Conservation (phyloP, 2,113 vertebrate genomes). For the Callospermophilus lateralis region DNA sequence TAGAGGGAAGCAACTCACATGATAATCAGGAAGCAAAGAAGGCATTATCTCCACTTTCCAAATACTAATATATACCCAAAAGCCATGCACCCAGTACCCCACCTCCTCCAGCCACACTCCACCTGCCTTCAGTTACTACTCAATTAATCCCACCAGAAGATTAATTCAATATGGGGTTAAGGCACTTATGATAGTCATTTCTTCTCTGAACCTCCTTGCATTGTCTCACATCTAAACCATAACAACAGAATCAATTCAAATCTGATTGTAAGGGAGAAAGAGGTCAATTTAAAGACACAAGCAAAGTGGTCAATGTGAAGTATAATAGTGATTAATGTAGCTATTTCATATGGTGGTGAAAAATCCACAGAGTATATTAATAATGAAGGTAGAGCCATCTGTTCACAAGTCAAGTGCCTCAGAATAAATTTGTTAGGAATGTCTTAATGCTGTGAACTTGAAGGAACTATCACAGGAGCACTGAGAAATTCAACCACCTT, state of each 20-base stretch:
- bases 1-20: no score
- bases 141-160: no score
- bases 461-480: background rate
- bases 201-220: no score
- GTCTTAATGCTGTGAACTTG: background rate
- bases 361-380: background rate
- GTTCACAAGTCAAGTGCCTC: background rate
- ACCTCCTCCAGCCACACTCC: no score
- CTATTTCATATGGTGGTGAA: background rate
- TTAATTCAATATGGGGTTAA: no score
- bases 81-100: no score
- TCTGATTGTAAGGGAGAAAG: background rate
- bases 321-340: slow-evolving; percentile 7
- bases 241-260: background rate
- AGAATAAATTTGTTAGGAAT: background rate
- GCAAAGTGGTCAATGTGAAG: background rate
- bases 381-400: background rate
- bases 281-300: background rate
- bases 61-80: no score
- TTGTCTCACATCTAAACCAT: no score
- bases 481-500: background rate
- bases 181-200: no score
- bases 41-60: no score
- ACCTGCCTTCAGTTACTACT: no score
- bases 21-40: no score